phyloP scores from a whole-genome alignment of 2,797 vertebrate genomes.

The Enoplosus armatus region DNA sequence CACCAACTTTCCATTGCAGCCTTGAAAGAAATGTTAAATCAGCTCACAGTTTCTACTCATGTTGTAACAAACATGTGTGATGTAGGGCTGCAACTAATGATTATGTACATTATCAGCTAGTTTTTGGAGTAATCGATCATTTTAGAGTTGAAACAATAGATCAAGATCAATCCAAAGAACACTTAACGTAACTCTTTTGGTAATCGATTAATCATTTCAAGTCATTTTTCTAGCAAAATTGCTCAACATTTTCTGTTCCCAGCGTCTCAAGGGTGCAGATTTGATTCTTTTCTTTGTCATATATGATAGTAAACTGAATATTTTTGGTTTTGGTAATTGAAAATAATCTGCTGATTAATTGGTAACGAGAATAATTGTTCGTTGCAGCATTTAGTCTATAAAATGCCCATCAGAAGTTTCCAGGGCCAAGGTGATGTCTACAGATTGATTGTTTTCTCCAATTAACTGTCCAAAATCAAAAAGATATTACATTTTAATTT shows the following conservation, averaged over 20 bases:
- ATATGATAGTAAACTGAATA: not conserved
- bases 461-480: not conserved
- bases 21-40: not conserved
- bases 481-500: not conserved
- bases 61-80: not conserved
- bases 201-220: not conserved
- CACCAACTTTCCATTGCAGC: constrained; percentile 8
- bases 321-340: not conserved
- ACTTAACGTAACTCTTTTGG: not conserved
- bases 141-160: not conserved
- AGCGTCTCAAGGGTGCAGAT: not conserved
- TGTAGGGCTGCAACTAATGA: not conserved
- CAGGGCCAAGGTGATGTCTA: not conserved
- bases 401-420: not conserved
- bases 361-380: not conserved
- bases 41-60: not conserved
- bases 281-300: not conserved
- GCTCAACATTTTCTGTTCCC: not conserved
- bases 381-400: not conserved
- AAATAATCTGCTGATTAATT: too few species aligned
- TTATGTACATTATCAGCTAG: not conserved
- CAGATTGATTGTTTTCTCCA: not conserved
- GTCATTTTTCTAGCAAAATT: not conserved
- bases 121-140: not conserved
- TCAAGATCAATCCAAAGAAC: not conserved